Evolutionary conservation across 2,797 vertebrate species (phyloP).

Genomic region (Sphenodon punctatus): DNA sequence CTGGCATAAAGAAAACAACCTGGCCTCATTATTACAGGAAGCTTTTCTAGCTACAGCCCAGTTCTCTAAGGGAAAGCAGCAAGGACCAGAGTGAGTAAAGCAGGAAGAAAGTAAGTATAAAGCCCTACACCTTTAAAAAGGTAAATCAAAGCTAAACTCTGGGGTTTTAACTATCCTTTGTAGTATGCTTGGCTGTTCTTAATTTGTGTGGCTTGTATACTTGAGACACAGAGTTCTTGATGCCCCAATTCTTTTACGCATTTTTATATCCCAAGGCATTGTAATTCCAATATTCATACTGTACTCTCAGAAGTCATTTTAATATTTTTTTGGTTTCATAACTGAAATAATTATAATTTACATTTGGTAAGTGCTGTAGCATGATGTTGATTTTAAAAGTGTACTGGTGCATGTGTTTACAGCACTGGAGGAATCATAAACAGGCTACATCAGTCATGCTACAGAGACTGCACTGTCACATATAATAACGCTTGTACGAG

Average conservation of each 20-base stretch:
- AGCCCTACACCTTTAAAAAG: background rate
- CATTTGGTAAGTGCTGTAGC: background rate
- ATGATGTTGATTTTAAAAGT: background rate
- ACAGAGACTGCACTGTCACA: background rate
- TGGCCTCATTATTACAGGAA: background rate
- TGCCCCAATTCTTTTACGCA: too few species aligned
- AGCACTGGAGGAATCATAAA: background rate
- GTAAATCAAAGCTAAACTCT: background rate
- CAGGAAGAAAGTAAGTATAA: accelerated
- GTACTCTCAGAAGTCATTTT: background rate
- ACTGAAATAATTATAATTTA: conserved; percentile 9
- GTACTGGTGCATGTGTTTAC: background rate
- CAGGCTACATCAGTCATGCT: background rate
- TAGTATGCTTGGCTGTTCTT: background rate
- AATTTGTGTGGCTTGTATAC: background rate
- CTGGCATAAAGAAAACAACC: background rate
- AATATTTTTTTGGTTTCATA: conserved; percentile 40
- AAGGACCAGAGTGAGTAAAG: background rate
- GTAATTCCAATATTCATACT: conserved; percentile 11
- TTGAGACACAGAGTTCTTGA: background rate
- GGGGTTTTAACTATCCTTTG: background rate
- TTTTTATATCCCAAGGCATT: conserved; percentile 6
- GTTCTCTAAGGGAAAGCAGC: background rate
- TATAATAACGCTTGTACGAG: background rate
- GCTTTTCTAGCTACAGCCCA: background rate